Evolutionary conservation across 2,797 vertebrate genomes (phyloP).

Genomic region (Manis pentadactyla): DNA sequence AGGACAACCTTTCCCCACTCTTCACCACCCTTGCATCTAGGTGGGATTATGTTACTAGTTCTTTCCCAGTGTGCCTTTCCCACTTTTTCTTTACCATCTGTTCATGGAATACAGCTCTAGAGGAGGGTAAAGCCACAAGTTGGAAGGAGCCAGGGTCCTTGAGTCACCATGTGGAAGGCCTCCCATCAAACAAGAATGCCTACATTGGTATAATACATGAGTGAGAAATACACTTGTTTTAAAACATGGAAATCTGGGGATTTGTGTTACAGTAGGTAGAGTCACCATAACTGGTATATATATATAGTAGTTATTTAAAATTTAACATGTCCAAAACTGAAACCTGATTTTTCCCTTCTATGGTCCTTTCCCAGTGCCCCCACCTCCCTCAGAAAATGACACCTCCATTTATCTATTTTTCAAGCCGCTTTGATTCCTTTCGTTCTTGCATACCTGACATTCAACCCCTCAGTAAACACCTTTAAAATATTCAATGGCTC

Average conservation of each 20-base stretch:
- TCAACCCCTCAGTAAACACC: neutral
- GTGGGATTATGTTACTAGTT: neutral
- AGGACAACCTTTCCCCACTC: neutral
- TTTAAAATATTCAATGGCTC: neutral
- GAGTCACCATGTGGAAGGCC: neutral
- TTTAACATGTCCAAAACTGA: neutral
- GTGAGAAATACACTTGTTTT: neutral
- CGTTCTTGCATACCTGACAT: neutral
- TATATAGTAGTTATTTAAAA: neutral
- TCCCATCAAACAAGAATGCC: neutral
- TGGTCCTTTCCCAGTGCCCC: neutral
- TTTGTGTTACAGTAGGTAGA: neutral
- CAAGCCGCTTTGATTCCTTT: neutral
- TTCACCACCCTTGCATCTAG: neutral
- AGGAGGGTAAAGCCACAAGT: neutral
- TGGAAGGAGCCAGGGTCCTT: neutral
- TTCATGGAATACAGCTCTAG: neutral
- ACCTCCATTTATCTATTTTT: neutral
- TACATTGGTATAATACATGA: neutral
- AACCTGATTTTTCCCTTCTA: neutral
- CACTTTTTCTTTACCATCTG: neutral
- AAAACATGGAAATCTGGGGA: neutral
- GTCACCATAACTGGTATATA: neutral
- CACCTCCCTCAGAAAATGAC: neutral
- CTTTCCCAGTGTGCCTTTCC: neutral